Percentiles rank a stretch among this genome's conserved stretches.
Conservation (phyloP, 2,797 vertebrate genomes). For the Alauda arvensis region DNA sequence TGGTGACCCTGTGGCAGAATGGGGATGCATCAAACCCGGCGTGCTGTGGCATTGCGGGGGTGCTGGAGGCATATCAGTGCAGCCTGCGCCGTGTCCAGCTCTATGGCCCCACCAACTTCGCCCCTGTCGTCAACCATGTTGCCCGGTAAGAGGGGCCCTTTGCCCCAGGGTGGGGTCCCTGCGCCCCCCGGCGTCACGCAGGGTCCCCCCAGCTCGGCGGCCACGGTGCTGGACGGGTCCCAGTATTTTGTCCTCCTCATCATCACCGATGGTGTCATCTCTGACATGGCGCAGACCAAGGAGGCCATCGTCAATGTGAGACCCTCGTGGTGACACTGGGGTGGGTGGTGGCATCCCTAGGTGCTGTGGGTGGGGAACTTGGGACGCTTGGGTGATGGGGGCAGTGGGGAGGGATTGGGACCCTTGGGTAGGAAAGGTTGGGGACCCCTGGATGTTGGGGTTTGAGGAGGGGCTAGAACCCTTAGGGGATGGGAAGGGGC, state of each 20-base stretch:
- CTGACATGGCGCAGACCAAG: slow-evolving; percentile 97
- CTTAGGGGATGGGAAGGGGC: neutral
- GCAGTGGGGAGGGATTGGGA: neutral
- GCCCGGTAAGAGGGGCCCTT: slow-evolving; percentile 77
- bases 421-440: neutral
- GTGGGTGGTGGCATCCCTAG: neutral
- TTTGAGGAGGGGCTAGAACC: neutral
- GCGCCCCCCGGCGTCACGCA: rapidly evolving
- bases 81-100: slow-evolving; percentile 94
- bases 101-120: slow-evolving; percentile 93
- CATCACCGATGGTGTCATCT: slow-evolving; percentile 95
- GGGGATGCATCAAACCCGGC: slow-evolving; percentile 90
- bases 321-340: neutral
- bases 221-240: slow-evolving; percentile 88
- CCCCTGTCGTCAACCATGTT: slow-evolving; percentile 91
- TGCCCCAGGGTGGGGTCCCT: neutral
- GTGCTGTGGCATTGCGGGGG: slow-evolving; percentile 90
- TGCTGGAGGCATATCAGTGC: slow-evolving; percentile 91
- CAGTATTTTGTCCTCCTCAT: slow-evolving; percentile 96
- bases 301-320: slow-evolving; percentile 86
- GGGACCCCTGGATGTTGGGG: neutral
- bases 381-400: neutral
- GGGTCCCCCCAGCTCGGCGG: slow-evolving; percentile 76
- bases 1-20: slow-evolving; percentile 71
- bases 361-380: neutral